Evolutionary conservation across 2,113 vertebrate genomes (phyloP), one percentile per base, ranked within the genome.

Genomic region (Cervus canadensis): DNA sequence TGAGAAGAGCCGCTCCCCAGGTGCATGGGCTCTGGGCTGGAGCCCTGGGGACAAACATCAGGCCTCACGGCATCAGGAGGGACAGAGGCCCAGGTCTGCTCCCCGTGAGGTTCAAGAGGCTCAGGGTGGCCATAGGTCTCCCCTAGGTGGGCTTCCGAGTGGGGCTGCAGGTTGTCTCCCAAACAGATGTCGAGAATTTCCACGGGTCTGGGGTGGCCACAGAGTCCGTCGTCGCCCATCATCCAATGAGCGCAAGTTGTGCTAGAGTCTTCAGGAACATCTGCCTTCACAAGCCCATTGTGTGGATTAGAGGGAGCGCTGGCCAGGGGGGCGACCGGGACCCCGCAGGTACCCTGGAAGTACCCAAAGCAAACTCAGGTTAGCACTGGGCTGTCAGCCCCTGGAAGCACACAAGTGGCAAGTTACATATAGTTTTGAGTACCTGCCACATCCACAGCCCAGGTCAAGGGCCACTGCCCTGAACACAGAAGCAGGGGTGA

Each of bases 201-300:
- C 91, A 59, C 0, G 0, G 94, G 23, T 15, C 62, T 43, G 0
- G 85, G 11, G 26, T 82, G 78, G 15, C 87, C 74, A 7, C 82
- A 60, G 33, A 74, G 36, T 45, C 59, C 26, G 9, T 92, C 12
- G 85, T 97, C 96, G 4, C 59, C 97, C 98, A 98, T 98, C 81
- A 25, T 87, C 92, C 89, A 90, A 52, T 76, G 74, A 59, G 48
- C 6, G 1, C n/a, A 76, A 43, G 50, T 33, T 21, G 45, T 3
- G 1, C 19, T 0, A 87, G 30, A 56, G n/a, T 15, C 76, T 30
- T 36, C 30, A 4, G 59, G 2, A 48, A 36, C 13, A 7, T 96
- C 88, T 0, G 2, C 54, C 12, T 54, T 97, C 93, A 97, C 89
- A 81, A 2, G 54, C 59, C 81, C 95, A 98, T 96, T 0, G n/a